Evolutionary conservation across 1,140 invertebrate genomes (phyloP).

Genomic region (Asbolus verrucosus): DNA sequence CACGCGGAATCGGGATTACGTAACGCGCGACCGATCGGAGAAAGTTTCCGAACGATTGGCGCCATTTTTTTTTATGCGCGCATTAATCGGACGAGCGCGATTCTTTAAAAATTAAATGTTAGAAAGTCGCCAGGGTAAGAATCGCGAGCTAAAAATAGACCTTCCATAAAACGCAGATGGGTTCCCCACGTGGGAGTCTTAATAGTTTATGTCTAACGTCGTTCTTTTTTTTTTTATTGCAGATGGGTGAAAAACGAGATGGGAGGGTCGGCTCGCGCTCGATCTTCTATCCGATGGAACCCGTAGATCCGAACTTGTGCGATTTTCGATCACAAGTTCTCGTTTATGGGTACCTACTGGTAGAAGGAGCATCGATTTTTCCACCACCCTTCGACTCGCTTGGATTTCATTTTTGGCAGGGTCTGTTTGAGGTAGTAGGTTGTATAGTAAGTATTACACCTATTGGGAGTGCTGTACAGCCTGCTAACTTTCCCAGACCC

Average conservation of each 20-base stretch:
- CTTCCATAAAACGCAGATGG: background rate
- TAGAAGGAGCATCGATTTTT: conserved; percentile 26
- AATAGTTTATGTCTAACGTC: background rate
- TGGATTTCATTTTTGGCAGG: conserved; percentile 40
- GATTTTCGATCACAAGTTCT: conserved; percentile 62
- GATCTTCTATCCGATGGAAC: conserved; percentile 57
- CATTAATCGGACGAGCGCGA: too few relatives aligned
- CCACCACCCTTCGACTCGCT: background rate
- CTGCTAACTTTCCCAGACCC: conserved; percentile 79
- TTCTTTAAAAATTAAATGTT: too few relatives aligned
- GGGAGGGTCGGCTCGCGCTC: background rate
- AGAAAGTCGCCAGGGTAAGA: too few relatives aligned
- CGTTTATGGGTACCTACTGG: conserved; percentile 62
- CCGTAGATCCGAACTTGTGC: conserved; percentile 67
- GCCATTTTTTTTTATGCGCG: too few relatives aligned
- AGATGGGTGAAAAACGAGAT: background rate
- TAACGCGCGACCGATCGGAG: background rate
- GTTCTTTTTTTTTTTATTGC: conserved; percentile 6
- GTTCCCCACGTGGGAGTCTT: background rate
- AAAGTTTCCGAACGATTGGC: too few relatives aligned
- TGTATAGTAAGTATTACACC: conserved; percentile 81
- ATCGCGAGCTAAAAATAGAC: too few relatives aligned
- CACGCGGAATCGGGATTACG: background rate
- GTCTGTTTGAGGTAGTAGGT: conserved; percentile 80
- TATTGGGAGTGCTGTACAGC: conserved; percentile 78